These are phyloP conservation scores for Bombus superbus DNA, from an alignment of 1,140 invertebrate genomes.

Conservation along the genomic window DNA sequence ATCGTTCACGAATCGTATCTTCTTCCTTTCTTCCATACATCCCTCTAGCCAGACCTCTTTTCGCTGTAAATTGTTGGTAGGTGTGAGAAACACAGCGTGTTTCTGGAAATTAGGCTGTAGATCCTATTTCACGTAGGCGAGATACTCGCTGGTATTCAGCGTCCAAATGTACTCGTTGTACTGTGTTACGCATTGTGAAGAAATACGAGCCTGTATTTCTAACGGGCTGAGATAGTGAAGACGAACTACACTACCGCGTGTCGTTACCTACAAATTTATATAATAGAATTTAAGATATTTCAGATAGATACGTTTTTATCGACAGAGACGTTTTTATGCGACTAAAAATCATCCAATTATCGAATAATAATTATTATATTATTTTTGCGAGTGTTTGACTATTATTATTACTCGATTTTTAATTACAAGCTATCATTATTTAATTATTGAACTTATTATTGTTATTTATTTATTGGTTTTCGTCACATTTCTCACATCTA, in stretches of 20 bases:
- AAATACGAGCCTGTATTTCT: not conserved
- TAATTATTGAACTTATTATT: not conserved
- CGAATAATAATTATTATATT: not conserved
- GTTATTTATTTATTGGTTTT: not conserved
- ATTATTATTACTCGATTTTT: too few species aligned
- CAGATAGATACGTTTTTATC: not conserved
- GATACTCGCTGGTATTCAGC: not conserved
- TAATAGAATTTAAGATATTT: not conserved
- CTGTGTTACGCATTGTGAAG: not conserved
- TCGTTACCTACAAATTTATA: not conserved
- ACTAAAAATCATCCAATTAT: not conserved
- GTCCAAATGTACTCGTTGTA: not conserved
- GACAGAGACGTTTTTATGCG: not conserved
- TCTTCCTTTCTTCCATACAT: not conserved
- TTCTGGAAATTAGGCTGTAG: constrained; percentile 26
- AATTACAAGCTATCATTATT: not conserved
- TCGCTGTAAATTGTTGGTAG: not conserved
- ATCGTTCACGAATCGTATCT: not conserved
- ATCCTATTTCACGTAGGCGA: constrained; percentile 2
- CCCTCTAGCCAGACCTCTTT: too few species aligned
- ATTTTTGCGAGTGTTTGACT: not conserved
- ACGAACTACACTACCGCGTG: not conserved
- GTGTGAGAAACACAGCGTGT: not conserved
- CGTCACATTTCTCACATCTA: too few species aligned
- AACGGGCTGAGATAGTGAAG: too few species aligned